Evolutionary conservation across 1,140 invertebrate species (phyloP).

Genomic region (Anoplophora glabripennis): DNA sequence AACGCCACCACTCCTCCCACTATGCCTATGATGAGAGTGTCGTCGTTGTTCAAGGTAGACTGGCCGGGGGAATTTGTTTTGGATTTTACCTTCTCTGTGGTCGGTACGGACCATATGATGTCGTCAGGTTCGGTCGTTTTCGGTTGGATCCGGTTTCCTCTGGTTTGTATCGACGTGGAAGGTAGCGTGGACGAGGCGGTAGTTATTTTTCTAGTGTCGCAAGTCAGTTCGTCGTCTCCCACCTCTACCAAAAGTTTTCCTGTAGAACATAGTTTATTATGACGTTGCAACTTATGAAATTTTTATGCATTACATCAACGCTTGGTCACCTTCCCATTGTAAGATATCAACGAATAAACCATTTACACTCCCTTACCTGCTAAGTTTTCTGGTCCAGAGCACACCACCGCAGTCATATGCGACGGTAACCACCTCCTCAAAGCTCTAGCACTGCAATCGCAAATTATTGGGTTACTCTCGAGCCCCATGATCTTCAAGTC

Average conservation of each 20-base stretch:
- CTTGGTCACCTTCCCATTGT: not conserved
- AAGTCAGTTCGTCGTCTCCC: constrained; percentile 75
- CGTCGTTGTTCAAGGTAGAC: constrained; percentile 73
- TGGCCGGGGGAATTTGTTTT: constrained; percentile 55
- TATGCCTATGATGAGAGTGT: constrained; percentile 88
- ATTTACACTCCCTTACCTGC: constrained; percentile 48
- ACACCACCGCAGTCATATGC: constrained; percentile 60
- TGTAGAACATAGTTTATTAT: constrained; percentile 46
- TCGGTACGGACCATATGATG: constrained; percentile 81
- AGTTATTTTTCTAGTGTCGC: constrained; percentile 61
- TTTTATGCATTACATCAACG: no score
- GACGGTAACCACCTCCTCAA: constrained; percentile 73
- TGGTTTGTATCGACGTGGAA: constrained; percentile 46
- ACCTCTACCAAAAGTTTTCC: constrained; percentile 68
- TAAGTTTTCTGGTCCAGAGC: constrained; percentile 67
- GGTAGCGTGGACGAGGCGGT: constrained; percentile 52
- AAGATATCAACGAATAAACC: not conserved
- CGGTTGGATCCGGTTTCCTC: constrained; percentile 51
- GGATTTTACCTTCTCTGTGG: constrained; percentile 54
- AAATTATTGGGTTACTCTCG: constrained; percentile 73
- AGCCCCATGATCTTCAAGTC: constrained; percentile 71
- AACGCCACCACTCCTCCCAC: constrained; percentile 88
- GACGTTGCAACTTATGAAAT: not conserved
- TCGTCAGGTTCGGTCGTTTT: constrained; percentile 68
- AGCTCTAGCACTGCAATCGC: constrained; percentile 79